A percentile compares a stretch with the other conserved stretches of the same genome.
phyloP scores from a whole-genome alignment of 2,797 vertebrate species.

The Buphagus erythrorhynchus region DNA sequence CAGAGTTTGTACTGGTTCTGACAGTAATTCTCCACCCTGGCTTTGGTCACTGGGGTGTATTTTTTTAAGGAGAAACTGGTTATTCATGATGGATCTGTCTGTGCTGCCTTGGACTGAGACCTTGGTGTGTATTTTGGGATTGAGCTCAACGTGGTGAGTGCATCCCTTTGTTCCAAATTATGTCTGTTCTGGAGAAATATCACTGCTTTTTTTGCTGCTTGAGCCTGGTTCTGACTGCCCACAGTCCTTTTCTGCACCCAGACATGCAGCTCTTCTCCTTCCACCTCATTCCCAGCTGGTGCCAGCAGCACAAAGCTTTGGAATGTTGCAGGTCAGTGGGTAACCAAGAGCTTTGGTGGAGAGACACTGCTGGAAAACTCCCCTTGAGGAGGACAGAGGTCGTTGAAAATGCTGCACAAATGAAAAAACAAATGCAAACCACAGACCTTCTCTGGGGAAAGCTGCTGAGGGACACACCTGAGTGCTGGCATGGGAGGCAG shows the following conservation, averaged over 20 bases:
- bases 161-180: not conserved
- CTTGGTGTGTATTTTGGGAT: not conserved
- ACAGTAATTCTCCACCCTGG: not conserved
- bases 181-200: not conserved
- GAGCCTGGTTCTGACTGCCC: not conserved
- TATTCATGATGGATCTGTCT: not conserved
- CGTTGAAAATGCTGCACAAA: not conserved
- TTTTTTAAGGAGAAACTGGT: not conserved
- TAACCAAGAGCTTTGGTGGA: not conserved
- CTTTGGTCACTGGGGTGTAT: not conserved
- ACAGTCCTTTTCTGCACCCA: not conserved
- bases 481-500: not conserved
- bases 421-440: not conserved
- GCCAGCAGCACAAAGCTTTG: not conserved
- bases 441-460: not conserved
- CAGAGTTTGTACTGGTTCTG: not conserved
- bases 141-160: not conserved
- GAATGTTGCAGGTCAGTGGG: not conserved
- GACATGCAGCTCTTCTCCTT: not conserved
- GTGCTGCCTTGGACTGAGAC: not conserved
- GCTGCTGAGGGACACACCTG: conserved; percentile 3
- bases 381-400: not conserved
- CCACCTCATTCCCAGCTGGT: not conserved
- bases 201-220: not conserved
- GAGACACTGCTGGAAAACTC: not conserved